Base-by-base conservation (phyloP, 2,113 vertebrate species). In the Ictalurus furcatus region DNA sequence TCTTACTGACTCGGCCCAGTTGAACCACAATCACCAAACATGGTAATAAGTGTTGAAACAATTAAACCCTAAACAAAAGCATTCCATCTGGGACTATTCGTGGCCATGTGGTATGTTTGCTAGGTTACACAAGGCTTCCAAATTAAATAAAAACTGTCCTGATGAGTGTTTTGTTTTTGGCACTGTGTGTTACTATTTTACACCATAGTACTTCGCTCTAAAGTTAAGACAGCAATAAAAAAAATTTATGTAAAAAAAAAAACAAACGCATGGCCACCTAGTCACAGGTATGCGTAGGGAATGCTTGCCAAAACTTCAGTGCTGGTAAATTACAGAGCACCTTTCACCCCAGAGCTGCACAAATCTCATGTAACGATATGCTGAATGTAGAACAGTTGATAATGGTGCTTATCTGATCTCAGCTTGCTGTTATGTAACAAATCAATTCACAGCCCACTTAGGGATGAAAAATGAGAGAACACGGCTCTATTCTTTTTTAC, bases 21-120 rank as follows among this genome's bases (percentile, higher is more conserved):
- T 85, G 63, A 87, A 34, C 23, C 74, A 71, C 85, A 87, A 79
- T 73, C 88, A 87, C 88, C 86, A 88, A 88, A 91, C 86, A 90
- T 88, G 90, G 87, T 69, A 88, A 87, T 23, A 54, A 63, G 30
- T 34, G 54, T 40, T 59, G 63, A 79, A 86, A 69, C 11, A 78
- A 82, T 69, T 58, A 28, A 86, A 84, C 21, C 63, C 71, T 30
- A 23, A 84, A 30, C 58, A 48, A 87, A 88, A 63, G 52, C 81
- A 88, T 86, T 88, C 86, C 88, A 86, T 63, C 25, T 69, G 16
- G 65, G 78, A 40, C 76, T 88, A 86, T 90, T 85, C 44, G 48
- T 59, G 71, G 67, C 73, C 44, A 80, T 87, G 73, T 61, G 58
- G 16, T 85, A 71, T 84, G 83, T 87, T 71, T 63, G 71, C 63